These are phyloP conservation scores for Malaclemys terrapin DNA, from an alignment of 2,113 vertebrate species.

Conservation along the genomic window DNA sequence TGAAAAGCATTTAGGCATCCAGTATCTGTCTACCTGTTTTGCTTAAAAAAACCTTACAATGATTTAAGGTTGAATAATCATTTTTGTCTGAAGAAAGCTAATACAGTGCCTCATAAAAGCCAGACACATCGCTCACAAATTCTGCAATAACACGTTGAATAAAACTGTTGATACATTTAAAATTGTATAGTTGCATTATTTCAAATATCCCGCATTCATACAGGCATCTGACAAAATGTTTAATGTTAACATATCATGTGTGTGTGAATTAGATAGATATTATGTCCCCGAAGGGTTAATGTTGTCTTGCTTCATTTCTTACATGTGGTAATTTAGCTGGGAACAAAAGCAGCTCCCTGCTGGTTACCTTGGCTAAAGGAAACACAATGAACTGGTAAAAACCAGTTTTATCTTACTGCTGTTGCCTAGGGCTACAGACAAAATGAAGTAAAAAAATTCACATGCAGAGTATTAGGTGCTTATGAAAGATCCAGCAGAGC, in stretches of 20 bases:
- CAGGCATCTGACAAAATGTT: conserved; percentile 2
- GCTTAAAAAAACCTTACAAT: conserved; percentile 12
- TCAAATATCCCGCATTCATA: conserved; percentile 4
- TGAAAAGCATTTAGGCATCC: neutral
- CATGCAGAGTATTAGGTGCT: conserved; percentile 73
- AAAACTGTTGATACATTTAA: conserved; percentile 16
- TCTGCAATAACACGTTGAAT: neutral
- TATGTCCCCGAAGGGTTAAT: conserved; percentile 61
- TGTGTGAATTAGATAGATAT: neutral
- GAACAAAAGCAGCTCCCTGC: conserved; percentile 59
- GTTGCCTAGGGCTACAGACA: conserved; percentile 89
- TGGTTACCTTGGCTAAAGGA: conserved; percentile 72
- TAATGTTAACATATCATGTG: neutral
- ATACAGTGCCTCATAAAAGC: neutral
- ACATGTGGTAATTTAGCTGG: conserved; percentile 64
- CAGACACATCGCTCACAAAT: neutral
- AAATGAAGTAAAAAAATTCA: conserved; percentile 80
- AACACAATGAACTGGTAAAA: conserved; percentile 77
- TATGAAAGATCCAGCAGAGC: conserved; percentile 78
- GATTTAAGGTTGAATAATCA: neutral
- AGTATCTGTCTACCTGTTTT: neutral
- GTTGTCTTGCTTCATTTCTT: conserved; percentile 63
- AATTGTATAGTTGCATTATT: neutral
- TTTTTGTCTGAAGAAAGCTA: neutral
- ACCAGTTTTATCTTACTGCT: conserved; percentile 80